A percentile compares a stretch with the other conserved stretches of the same genome.
These are phyloP conservation scores for Diadumene lineata DNA, from an alignment of 92 coral and sea anemone genomes.

Conservation along the genomic window DNA sequence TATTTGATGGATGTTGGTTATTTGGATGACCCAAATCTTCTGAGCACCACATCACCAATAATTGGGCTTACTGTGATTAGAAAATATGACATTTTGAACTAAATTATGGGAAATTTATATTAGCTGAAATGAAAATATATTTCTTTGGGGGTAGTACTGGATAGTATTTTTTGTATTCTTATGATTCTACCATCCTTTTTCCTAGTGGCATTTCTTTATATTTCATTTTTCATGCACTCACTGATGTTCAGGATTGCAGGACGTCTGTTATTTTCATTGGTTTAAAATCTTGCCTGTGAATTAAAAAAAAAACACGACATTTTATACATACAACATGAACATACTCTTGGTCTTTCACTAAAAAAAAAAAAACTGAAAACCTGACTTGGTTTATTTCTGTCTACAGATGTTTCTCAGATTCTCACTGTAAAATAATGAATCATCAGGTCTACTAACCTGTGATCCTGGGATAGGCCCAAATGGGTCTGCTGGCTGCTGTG, in stretches of 20 bases:
- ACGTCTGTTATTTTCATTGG: not conserved
- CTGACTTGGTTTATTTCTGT: too few species aligned
- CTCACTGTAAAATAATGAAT: too few species aligned
- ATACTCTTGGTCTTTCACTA: not conserved
- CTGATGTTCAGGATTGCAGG: slow-evolving; percentile 6
- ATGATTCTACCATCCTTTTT: slow-evolving; percentile 3
- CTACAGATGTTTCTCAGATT: too few species aligned
- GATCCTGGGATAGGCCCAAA: slow-evolving; percentile 90
- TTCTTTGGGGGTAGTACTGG: not conserved
- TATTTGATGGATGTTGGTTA: too few species aligned
- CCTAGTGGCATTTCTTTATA: slow-evolving; percentile 1
- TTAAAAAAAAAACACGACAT: not conserved
- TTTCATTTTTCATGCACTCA: slow-evolving; percentile 35
- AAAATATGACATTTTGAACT: not conserved
- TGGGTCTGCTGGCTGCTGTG: slow-evolving; percentile 69
- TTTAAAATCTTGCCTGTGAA: slow-evolving; percentile 26
- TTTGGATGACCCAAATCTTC: not conserved
- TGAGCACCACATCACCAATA: not conserved
- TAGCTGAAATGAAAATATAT: not conserved
- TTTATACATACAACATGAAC: not conserved
- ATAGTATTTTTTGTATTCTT: not conserved
- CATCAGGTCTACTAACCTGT: slow-evolving; percentile 85
- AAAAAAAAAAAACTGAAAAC: too few species aligned
- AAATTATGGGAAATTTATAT: too few species aligned
- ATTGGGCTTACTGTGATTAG: not conserved